phyloP scores from a whole-genome alignment of 2,113 vertebrate genomes.

The Speoplatyrhinus poulsoni region DNA sequence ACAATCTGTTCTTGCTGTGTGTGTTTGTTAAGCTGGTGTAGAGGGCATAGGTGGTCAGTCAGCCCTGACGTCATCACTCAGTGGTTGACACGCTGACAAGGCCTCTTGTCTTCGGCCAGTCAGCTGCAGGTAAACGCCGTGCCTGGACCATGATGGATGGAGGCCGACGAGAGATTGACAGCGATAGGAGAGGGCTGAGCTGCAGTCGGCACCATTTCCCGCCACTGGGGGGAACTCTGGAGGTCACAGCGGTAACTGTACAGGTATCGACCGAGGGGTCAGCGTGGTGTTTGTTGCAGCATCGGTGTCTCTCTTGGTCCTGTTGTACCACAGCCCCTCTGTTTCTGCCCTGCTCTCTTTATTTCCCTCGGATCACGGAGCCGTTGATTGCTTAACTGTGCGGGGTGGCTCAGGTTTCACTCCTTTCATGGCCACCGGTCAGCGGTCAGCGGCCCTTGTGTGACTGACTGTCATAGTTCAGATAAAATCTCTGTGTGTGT shows the following conservation, averaged over 20 bases:
- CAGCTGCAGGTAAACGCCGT: conserved; percentile 79
- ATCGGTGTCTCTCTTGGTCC: background rate
- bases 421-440: conserved; percentile 39
- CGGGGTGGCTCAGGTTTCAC: conserved; percentile 59
- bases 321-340: background rate
- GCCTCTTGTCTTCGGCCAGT: conserved; percentile 73
- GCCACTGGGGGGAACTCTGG: conserved; percentile 25
- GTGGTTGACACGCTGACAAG: conserved; percentile 68
- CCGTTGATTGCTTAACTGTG: conserved; percentile 18
- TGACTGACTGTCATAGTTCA: conserved; percentile 59
- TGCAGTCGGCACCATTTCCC: conserved; percentile 13
- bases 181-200: conserved; percentile 64
- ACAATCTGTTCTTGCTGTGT: conserved; percentile 20
- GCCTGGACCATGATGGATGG: conserved; percentile 83
- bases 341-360: background rate
- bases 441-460: conserved; percentile 64
- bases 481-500: conserved; percentile 79
- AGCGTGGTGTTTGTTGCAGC: background rate
- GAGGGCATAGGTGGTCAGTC: conserved; percentile 52
- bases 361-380: conserved; percentile 42
- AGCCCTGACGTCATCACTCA: conserved; percentile 66
- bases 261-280: conserved; percentile 11
- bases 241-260: conserved; percentile 54
- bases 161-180: conserved; percentile 78
- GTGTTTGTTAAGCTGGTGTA: background rate